Base-by-base conservation (phyloP, 2,113 vertebrate species). In the Clupea harengus region DNA sequence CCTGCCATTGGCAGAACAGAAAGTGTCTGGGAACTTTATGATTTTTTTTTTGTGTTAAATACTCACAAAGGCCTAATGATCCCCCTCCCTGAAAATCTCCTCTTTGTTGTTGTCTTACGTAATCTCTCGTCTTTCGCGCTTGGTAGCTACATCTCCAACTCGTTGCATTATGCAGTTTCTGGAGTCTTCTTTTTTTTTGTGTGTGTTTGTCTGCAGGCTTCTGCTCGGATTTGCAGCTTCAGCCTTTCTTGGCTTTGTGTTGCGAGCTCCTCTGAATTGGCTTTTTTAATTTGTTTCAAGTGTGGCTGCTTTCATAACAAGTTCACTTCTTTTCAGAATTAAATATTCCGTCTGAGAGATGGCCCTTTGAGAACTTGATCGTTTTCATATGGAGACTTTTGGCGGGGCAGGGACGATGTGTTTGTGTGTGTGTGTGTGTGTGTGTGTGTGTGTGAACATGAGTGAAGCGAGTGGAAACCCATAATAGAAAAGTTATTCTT, bases 171-270 rank as follows among this genome's bases (percentile, higher is more conserved):
- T 39, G 32, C 72, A 39, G 25, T 39, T 39, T 78, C 72, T 78
- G 72, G 72, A 78, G 72, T 3, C 4, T 15, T 32, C 54, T 57
- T 2, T 75, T 3, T 78, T 2, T 78, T 17, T 78, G 10, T 60
- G 28, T 44, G 13, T 32, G 11, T 78, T 3, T 78, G 22, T 45
- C 64, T 75, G 32, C 20, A 17, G 28, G 46, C 45, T 80, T 10
- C 49, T 78, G 32, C 17, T 7, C 28, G 64, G 22, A 49, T 46
- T 80, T 46, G 85, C 64, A 78, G 81, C 64, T 28, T 82, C 47
- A 86, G 82, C 85, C n/a, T 44, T 86, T 83, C 85, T 78, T 20
- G 11, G 39, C 81, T 72, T 44, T 54, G 50, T 78, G 72, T 72
- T 32, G 64, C n/a, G 32, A 72, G 64, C 50, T 13, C n/a, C n/a